Evolutionary conservation across 2,113 vertebrate species (phyloP).

Genomic region (Hucho hucho): DNA sequence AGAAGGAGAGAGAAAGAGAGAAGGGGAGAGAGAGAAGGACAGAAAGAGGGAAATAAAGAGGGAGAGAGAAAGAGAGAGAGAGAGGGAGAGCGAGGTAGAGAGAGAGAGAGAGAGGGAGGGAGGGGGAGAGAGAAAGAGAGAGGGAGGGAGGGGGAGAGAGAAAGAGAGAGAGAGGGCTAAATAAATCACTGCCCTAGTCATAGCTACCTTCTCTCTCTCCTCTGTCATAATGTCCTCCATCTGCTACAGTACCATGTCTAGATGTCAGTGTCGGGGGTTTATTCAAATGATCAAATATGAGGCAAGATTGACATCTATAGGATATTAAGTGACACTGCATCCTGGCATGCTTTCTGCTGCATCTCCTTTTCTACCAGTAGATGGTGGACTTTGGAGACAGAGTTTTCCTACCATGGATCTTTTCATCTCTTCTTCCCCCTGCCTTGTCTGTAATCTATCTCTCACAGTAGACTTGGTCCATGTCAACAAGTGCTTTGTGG

Average conservation of each 20-base stretch:
- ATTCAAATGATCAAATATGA: not conserved
- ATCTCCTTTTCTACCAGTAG: not conserved
- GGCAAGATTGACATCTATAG: not conserved
- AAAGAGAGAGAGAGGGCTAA: conserved; percentile 65
- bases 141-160: no score
- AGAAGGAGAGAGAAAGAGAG: no score
- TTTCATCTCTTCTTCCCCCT: no score
- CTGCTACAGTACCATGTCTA: conserved; percentile 46
- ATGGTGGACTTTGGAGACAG: not conserved
- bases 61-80: no score
- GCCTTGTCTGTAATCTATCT: no score
- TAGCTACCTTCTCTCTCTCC: conserved; percentile 69
- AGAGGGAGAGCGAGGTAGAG: no score
- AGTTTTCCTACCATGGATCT: no score
- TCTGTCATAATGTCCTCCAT: conserved; percentile 65
- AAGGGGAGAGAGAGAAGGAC: no score
- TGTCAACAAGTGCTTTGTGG: not conserved
- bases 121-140: no score
- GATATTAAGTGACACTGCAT: not conserved
- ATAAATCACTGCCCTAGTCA: conserved; percentile 74
- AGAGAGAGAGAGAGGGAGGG: no score
- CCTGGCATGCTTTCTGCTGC: not conserved
- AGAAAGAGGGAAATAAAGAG: no score
- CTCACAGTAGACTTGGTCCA: not conserved
- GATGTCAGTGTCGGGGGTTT: not conserved